phyloP scores from a whole-genome alignment of 2,113 vertebrate genomes.

The Cephalopterus ornatus region DNA sequence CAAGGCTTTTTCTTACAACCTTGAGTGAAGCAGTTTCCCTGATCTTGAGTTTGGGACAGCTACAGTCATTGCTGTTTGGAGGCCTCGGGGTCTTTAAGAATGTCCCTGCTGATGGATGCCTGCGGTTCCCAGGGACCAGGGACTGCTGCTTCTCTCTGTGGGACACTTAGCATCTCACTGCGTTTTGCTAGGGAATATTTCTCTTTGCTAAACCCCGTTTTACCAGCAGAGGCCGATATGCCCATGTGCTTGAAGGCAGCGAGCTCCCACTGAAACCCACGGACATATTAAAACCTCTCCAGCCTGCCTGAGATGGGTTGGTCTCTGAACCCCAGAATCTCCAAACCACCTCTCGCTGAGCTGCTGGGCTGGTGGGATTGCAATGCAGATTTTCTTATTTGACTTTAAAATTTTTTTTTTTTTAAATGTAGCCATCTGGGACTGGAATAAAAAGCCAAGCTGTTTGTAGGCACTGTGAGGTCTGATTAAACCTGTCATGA shows the following conservation, averaged over 20 bases:
- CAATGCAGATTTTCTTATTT: background rate
- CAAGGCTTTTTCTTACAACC: rapidly evolving
- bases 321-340: background rate
- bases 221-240: slow-evolving; percentile 59
- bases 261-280: background rate
- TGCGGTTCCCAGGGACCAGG: background rate
- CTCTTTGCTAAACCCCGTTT: background rate
- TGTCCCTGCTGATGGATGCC: background rate
- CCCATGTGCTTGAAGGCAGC: background rate
- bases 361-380: background rate
- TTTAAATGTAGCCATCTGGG: too few relatives aligned
- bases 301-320: background rate
- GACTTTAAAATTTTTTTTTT: background rate
- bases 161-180: background rate
- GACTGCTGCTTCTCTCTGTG: background rate
- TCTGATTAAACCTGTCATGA: background rate
- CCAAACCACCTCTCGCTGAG: background rate
- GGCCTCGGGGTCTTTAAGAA: rapidly evolving
- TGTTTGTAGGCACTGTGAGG: background rate
- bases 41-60: too few relatives aligned
- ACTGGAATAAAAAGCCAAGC: background rate
- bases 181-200: rapidly evolving
- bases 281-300: rapidly evolving
- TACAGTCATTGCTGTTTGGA: too few relatives aligned
- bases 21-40: background rate